A percentile compares a stretch with the other conserved stretches of the same genome.
Conservation (phyloP, 2,113 vertebrate species). For the Ctenodactylus gundi region DNA sequence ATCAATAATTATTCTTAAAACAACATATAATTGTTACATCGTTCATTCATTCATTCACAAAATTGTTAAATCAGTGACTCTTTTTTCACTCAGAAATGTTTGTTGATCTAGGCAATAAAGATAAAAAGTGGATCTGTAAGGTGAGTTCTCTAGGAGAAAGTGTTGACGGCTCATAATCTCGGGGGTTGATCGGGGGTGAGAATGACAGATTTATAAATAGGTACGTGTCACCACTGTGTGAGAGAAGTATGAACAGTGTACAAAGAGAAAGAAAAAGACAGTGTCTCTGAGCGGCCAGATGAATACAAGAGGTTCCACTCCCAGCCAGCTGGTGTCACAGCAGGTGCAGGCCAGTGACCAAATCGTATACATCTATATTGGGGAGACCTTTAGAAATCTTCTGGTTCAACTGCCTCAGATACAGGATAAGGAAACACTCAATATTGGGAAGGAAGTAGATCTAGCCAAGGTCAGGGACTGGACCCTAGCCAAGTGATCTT, state of each 20-base stretch:
- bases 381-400: background rate
- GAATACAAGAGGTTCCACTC: background rate
- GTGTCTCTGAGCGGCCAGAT: background rate
- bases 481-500: background rate
- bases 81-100: slow-evolving; percentile 11
- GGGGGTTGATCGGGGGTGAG: background rate
- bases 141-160: background rate
- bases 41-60: background rate
- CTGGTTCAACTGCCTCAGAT: background rate
- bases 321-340: background rate
- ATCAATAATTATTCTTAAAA: background rate
- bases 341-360: background rate
- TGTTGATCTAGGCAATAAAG: background rate
- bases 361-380: background rate
- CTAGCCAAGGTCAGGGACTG: background rate
- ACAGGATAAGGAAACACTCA: background rate
- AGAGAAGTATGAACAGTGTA: background rate
- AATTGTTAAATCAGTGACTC: background rate
- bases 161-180: background rate
- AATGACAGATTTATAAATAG: background rate
- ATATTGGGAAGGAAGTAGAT: background rate
- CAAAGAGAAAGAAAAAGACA: background rate
- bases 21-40: background rate
- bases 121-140: background rate
- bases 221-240: background rate